These are phyloP conservation scores for Hippopotamus amphibius DNA, from an alignment of 2,113 vertebrate genomes.

Conservation along the genomic window DNA sequence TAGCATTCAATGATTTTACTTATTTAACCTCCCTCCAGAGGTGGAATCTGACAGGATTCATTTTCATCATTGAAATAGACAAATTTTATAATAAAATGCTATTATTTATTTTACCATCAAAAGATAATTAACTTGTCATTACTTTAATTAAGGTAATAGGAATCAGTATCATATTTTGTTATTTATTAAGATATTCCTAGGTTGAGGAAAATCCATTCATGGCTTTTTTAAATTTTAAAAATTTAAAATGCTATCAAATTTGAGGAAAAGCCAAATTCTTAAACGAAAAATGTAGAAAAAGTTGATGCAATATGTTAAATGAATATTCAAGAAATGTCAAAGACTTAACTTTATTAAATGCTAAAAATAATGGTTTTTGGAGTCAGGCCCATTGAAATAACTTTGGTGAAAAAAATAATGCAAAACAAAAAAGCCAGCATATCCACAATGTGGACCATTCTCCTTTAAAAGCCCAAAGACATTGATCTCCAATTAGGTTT, in stretches of 20 bases:
- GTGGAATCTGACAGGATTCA: not conserved
- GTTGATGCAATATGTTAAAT: not conserved
- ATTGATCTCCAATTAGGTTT: not conserved
- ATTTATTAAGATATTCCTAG: not conserved
- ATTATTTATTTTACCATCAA: constrained; percentile 2
- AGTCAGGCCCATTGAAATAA: not conserved
- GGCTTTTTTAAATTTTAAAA: not conserved
- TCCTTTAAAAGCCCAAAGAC: not conserved
- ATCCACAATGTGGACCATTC: not conserved
- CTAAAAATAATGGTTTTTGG: not conserved
- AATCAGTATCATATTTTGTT: not conserved
- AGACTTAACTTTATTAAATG: not conserved
- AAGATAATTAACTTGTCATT: not conserved
- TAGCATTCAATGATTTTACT: not conserved
- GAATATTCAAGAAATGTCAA: not conserved
- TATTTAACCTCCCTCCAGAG: not conserved
- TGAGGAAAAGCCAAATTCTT: not conserved
- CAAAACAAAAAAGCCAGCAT: not conserved
- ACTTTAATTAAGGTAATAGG: not conserved
- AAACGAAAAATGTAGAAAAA: not conserved
- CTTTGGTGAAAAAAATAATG: not conserved
- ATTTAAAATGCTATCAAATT: not conserved
- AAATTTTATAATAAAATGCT: not conserved
- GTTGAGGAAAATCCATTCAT: not conserved
- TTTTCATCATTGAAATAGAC: not conserved